phyloP scores from a whole-genome alignment of 2,113 vertebrate species.

The Hippocampus comes region DNA sequence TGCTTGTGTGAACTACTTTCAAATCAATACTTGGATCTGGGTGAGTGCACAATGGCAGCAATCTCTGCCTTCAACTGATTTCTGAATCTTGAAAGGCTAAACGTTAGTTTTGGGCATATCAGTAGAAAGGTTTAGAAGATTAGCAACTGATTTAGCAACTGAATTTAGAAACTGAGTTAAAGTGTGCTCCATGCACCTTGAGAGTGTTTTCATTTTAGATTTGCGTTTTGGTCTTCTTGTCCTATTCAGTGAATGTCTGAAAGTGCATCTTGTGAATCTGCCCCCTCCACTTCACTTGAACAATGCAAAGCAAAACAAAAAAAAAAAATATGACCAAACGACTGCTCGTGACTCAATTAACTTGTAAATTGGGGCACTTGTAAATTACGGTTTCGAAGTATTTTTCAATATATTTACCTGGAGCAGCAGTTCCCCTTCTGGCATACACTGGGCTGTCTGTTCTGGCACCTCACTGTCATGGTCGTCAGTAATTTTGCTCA shows the following conservation, averaged over 20 bases:
- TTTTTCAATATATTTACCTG: constrained; percentile 30
- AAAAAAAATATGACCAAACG: neutral
- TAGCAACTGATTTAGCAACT: no score
- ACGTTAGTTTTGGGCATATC: no score
- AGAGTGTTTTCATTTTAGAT: no score
- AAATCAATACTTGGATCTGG: neutral
- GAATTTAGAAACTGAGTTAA: no score
- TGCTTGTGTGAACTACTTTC: neutral
- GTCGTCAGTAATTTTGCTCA: neutral
- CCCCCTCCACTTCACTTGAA: no score
- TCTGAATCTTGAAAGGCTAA: neutral
- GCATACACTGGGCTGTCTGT: neutral
- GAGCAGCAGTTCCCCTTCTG: constrained; percentile 64
- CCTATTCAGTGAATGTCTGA: no score
- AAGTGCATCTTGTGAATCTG: no score
- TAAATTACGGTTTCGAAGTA: neutral
- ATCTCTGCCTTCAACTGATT: neutral
- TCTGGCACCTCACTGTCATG: neutral
- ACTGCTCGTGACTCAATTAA: no score
- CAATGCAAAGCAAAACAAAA: neutral
- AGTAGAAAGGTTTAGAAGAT: no score
- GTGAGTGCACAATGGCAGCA: neutral
- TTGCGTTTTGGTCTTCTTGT: no score
- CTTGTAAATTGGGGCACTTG: neutral
- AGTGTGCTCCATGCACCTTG: no score